Conservation (phyloP, 2,797 vertebrate species). For the Xerus rutilus region DNA sequence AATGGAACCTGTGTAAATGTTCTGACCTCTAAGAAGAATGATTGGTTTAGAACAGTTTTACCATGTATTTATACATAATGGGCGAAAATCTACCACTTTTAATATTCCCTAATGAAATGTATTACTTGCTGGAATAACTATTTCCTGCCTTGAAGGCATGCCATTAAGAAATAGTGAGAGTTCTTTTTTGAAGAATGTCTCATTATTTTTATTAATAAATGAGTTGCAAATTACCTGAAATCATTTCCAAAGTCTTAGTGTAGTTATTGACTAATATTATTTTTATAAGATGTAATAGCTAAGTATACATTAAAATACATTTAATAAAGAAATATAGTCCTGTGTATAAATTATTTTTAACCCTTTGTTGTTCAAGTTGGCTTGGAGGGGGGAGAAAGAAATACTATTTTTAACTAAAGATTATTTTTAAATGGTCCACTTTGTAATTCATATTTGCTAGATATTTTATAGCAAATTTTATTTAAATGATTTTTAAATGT, state of each 20-base stretch:
- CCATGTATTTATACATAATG: conserved; percentile 17
- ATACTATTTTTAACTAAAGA: conserved; percentile 67
- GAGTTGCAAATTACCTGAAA: conserved; percentile 69
- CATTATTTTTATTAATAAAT: conserved; percentile 80
- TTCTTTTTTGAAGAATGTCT: conserved; percentile 76
- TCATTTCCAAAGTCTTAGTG: conserved; percentile 61
- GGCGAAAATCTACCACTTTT: conserved; percentile 57
- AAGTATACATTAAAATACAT: conserved; percentile 73
- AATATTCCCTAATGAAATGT: conserved; percentile 59
- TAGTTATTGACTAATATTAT: conserved; percentile 68
- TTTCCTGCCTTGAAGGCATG: conserved; percentile 57
- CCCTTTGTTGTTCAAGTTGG: conserved; percentile 66
- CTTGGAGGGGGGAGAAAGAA: conserved; percentile 52
- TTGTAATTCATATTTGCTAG: too few relatives aligned
- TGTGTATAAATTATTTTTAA: conserved; percentile 79
- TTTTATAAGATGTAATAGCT: conserved; percentile 81
- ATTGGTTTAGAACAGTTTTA: conserved; percentile 48
- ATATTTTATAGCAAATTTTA: too few relatives aligned
- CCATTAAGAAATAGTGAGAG: conserved; percentile 73
- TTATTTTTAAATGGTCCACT: too few relatives aligned
- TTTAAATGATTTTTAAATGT: too few relatives aligned
- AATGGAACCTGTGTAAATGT: neutral
- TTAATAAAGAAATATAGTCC: conserved; percentile 61
- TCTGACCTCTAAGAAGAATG: neutral
- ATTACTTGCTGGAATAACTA: neutral